Percentiles rank a stretch among this genome's conserved stretches.
phyloP scores from a whole-genome alignment of 92 coral and sea anemone genomes.

The Palythoa grandiflora region DNA sequence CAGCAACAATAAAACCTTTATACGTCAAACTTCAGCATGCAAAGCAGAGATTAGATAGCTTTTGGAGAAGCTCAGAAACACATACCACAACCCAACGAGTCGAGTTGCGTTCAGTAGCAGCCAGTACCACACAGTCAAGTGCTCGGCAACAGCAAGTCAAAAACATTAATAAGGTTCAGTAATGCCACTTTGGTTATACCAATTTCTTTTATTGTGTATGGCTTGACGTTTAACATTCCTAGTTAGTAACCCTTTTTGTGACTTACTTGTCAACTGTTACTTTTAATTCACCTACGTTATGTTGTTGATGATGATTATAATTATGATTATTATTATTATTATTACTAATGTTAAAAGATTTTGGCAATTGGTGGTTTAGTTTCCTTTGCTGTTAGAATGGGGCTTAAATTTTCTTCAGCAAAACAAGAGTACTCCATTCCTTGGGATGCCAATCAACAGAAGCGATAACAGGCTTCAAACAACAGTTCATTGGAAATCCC shows the following conservation, averaged over 20 bases:
- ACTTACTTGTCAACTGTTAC: not conserved
- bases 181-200: no score
- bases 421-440: no score
- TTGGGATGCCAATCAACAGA: no score
- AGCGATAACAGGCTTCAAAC: no score
- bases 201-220: no score
- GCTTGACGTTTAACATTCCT: no score
- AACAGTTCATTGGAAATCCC: no score
- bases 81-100: not conserved
- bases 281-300: not conserved
- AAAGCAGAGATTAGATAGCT: conserved; percentile 72
- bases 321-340: not conserved
- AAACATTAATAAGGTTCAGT: conserved; percentile 16
- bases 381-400: no score
- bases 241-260: no score
- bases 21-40: conserved; percentile 77
- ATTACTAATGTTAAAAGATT: not conserved
- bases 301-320: no score
- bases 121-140: not conserved
- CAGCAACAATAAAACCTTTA: conserved; percentile 71
- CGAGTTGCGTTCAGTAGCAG: not conserved
- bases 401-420: no score
- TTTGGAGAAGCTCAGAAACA: conserved; percentile 71
- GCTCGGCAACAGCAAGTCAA: conserved; percentile 11
- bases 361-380: no score